Base-by-base conservation (phyloP, 2,113 vertebrate species). In the Cyphomyrus discorhynchus region DNA sequence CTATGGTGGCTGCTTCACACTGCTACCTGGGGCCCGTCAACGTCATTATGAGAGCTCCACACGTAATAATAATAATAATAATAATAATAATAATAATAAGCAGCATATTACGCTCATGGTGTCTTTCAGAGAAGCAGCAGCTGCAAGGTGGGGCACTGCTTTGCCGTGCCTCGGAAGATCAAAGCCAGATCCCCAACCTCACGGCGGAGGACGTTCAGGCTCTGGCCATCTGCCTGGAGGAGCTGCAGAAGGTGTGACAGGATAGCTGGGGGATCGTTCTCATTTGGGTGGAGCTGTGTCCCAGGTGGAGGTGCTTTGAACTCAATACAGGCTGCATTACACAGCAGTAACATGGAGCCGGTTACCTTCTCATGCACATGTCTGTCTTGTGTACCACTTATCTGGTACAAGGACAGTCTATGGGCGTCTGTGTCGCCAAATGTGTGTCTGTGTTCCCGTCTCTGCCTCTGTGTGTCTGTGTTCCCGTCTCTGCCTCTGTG, bases 231-330 rank as follows among this genome's bases (percentile, higher is more conserved):
- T 95, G 92, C 50, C 50, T 88, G 46, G 95, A 95, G 52, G 95
- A 97, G 50, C 91, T 97, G 77, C 82, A 94, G 84, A 97, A 96
- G 95, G 97, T 98, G 93, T 45, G 27, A n/a, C 0, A 84, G 24
- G 21, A 7, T 13, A 39, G 46, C 9, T 50, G 6, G n/a, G 2
- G 11, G 7, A 8, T 52, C 2, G 0, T 56, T 21, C 15, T 56
- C 4, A 35, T 49, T 31, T 49, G 45, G 45, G 35, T 45, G 82
- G 19, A 9, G 39, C 45, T 84, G 39, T n/a, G 42, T 24, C 2
- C 45, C 82, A 62, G 7, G 5, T 56, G 35, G 15, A 53, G 35
- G 21, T 88, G 47, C 8, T 88, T 42, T 62, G 6, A 6, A 2
- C 52, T 45, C 35, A 17, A 39, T 80, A 35, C 74, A 42, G 17